Evolutionary conservation across 1,140 invertebrate species (phyloP), one percentile per base, ranked within the genome.

Genomic region (Drosophila biarmipes): DNA sequence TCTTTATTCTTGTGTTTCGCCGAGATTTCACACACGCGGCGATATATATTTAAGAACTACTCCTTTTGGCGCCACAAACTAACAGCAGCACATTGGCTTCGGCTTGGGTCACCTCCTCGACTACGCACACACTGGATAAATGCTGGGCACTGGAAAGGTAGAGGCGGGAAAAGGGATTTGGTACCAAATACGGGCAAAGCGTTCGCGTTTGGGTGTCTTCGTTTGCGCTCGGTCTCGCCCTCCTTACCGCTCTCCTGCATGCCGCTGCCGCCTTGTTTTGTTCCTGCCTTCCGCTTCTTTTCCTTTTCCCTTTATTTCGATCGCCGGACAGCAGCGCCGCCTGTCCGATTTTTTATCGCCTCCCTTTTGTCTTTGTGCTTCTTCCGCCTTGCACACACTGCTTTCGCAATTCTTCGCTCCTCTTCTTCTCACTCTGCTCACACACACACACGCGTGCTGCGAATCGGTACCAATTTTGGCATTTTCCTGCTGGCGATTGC

Each of bases 341-440:
- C 68, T 79, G 77, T 56, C 57, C 56, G 42, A 68, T 49, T 49
- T 69, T 62, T 71, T 76, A 57, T 71, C 62, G 35, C 63, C 34
- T 74, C 19, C 15, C 51, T 58, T 57, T 29, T 67, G 42, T 40
- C 71, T 77, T 74, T 63, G 62, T 63, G 55, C 55, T 54, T 75
- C 75, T 80, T 71, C 35, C 15, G 29, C 48, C 53, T 62, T 40
- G 53, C 53, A 62, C 58, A 58, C 58, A 40, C 53, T 61, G 74
- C 78, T 80, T 80, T 80, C 73, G 78, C 78, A 80, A 81, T 80
- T 80, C 58, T 63, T 72, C 53, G 53, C 35, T 58, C 35, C 63
- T 80, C 73, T 59, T 76, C 53, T 76, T 62, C 61, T 62, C 61
- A 27, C 21, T 52, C 29, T 51, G 15, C 45, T 46, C 27, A 63